These are phyloP conservation scores for Ceratina japonica DNA, from an alignment of 1,140 invertebrate species.

Conservation along the genomic window DNA sequence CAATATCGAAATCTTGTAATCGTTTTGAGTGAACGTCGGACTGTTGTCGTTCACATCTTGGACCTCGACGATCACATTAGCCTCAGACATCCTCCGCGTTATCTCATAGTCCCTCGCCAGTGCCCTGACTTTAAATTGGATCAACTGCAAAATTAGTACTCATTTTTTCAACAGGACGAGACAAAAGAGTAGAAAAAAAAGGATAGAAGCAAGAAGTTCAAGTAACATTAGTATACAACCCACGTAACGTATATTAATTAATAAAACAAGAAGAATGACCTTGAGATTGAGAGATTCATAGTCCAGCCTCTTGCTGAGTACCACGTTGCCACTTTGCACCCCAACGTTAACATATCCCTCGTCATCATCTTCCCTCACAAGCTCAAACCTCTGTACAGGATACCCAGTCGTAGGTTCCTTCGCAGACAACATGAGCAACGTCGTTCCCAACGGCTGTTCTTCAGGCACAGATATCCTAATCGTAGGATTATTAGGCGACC, in stretches of 20 bases:
- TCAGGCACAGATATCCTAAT: conserved; percentile 86
- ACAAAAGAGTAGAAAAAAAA: too few relatives aligned
- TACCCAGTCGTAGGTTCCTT: conserved; percentile 86
- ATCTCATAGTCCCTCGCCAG: conserved; percentile 84
- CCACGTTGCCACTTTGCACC: conserved; percentile 85
- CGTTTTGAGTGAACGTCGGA: conserved; percentile 85
- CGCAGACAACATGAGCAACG: conserved; percentile 86
- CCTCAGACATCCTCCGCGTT: conserved; percentile 82
- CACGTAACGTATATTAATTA: too few relatives aligned
- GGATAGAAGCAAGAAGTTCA: too few relatives aligned
- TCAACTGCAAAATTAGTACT: conserved; percentile 77
- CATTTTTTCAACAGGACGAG: too few relatives aligned
- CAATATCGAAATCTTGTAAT: conserved; percentile 85
- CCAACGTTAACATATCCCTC: conserved; percentile 81
- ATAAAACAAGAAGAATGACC: too few relatives aligned
- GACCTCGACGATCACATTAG: conserved; percentile 85
- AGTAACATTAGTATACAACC: too few relatives aligned
- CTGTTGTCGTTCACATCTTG: conserved; percentile 90
- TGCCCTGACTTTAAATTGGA: conserved; percentile 86
- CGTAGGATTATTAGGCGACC: conserved; percentile 84
- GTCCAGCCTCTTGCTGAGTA: conserved; percentile 86
- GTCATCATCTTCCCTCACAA: conserved; percentile 74
- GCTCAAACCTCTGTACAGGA: conserved; percentile 82
- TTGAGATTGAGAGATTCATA: conserved; percentile 85
- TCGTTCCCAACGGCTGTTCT: conserved; percentile 89